These are phyloP conservation scores for Diadumene lineata DNA, from an alignment of 92 coral and sea anemone genomes.

Conservation along the genomic window DNA sequence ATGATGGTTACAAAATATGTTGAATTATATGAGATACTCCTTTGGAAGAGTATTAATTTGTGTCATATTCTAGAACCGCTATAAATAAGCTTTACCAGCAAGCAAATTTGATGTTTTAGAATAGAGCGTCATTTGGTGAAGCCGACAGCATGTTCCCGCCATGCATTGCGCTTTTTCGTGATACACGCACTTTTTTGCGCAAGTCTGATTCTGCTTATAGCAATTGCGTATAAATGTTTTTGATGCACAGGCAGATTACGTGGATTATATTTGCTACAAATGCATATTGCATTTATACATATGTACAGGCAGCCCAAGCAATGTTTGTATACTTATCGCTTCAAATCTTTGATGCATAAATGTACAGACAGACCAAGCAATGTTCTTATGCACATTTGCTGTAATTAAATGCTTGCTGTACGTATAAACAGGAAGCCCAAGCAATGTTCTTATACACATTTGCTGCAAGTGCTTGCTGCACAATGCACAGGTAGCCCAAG, in stretches of 20 bases:
- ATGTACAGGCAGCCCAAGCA: no score
- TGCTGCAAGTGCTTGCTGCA: background rate
- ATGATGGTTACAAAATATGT: no score
- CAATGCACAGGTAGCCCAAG: background rate
- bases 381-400: background rate
- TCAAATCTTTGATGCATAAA: no score
- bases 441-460: background rate
- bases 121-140: background rate
- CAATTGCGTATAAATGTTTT: no score
- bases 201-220: background rate
- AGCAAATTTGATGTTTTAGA: background rate
- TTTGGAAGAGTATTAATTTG: background rate
- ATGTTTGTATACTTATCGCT: no score
- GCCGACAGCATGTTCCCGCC: background rate
- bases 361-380: background rate
- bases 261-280: no score
- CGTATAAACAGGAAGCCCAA: background rate
- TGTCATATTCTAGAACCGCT: background rate
- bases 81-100: background rate
- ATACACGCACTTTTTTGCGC: background rate
- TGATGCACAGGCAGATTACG: no score
- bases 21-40: background rate
- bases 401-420: background rate
- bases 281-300: no score
- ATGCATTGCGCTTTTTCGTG: background rate